Base-by-base conservation (phyloP, 2,797 vertebrate genomes). In the Tauraco hartlaubi region DNA sequence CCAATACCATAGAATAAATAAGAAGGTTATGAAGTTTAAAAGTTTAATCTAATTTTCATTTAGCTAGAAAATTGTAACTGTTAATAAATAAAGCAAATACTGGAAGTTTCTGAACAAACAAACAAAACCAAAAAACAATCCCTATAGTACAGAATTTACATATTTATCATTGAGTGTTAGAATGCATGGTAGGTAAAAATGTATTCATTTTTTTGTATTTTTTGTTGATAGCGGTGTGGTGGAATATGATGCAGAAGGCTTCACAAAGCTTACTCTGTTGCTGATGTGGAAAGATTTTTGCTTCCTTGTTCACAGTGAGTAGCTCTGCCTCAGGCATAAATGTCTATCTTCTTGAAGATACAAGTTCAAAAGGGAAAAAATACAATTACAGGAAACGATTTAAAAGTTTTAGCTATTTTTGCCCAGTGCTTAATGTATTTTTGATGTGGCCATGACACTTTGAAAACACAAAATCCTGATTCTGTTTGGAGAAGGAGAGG, bases 271-370 rank as follows among this genome's bases (percentile, higher is more conserved):
- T 92, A 99, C 99, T 19, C 98, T 99, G 90, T 98, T 99, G 51
- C 98, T 99, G 94, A 99, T 99, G 99, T 99, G 99, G 99, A 99
- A 99, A 94, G 99, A 99, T 91, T 99, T 99, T 95, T 99, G 99
- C 97, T 99, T 99, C 97, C 98, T 99, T 67, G 99, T 99, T 58
- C 99, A 99, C 91, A 99, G 99, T 99, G 97, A 98, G 98, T 99
- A 98, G 77, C 63, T 66, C 89, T 95, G 96, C 96, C 90, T 66
- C 48, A 31, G 91, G 89, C 95, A 29, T 66, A 77, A 85, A 75
- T 92, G 88, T 95, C 90, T 96, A 12, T 85, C 48, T 28, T 95
- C 89, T 68, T 82, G 75, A 96, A 96, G 74, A 85, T 88, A 79
- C 33, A 61, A 95, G 92, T 92, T 96, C 93, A 89, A 88, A 93